A percentile compares a stretch with the other conserved stretches of the same genome.
Evolutionary conservation across 2,797 vertebrate species (phyloP).

Genomic region (Tadarida brasiliensis): DNA sequence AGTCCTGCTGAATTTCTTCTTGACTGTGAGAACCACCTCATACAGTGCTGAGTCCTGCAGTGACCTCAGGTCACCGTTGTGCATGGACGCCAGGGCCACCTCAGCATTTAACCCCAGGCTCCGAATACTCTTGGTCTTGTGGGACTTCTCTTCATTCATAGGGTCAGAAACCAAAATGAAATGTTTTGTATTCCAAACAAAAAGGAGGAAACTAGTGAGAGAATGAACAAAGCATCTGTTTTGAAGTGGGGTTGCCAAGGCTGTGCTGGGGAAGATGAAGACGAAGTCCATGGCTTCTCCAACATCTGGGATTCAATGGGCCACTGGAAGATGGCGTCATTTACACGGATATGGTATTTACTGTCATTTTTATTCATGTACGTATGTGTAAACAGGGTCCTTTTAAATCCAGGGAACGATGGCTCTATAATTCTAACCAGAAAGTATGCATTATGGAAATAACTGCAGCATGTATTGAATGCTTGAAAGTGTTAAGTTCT

Average conservation of each 20-base stretch:
- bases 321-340: not conserved
- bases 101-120: not conserved
- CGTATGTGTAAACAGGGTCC: not conserved
- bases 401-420: conserved; percentile 28
- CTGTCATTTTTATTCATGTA: not conserved
- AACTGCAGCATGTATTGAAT: not conserved
- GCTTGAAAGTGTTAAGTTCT: not conserved
- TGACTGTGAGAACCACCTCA: not conserved
- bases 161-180: not conserved
- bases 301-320: not conserved
- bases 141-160: not conserved
- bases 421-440: not conserved
- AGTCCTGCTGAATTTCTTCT: not conserved
- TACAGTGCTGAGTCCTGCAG: not conserved
- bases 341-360: not conserved
- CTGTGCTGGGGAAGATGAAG: not conserved
- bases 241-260: not conserved
- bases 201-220: not conserved
- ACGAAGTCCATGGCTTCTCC: not conserved
- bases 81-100: not conserved
- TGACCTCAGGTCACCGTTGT: not conserved
- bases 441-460: not conserved
- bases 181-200: not conserved
- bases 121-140: not conserved
- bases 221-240: not conserved